Percentiles rank a stretch among this genome's conserved stretches.
These are phyloP conservation scores for Lates japonicus DNA, from an alignment of 2,797 vertebrate genomes.

Conservation along the genomic window DNA sequence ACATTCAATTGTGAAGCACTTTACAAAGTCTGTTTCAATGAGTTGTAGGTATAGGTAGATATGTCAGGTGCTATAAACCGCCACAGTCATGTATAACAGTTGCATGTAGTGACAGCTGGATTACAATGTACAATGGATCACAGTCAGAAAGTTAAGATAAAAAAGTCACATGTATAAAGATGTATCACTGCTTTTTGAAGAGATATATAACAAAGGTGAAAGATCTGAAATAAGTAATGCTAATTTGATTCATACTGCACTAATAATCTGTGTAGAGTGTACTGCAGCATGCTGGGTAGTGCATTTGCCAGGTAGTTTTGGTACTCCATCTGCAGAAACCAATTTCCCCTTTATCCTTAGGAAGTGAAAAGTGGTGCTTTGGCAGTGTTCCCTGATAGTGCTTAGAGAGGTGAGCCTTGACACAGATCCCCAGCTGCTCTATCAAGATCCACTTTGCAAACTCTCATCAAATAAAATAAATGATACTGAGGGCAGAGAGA, in stretches of 20 bases:
- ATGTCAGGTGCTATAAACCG: too few species aligned
- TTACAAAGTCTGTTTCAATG: too few species aligned
- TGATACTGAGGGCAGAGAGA: conserved; percentile 34
- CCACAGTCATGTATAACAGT: too few species aligned
- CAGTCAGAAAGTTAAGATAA: neutral
- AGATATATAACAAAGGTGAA: neutral
- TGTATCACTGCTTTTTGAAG: neutral
- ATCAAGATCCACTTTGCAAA: conserved; percentile 59
- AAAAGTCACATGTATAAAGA: neutral
- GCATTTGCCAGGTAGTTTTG: neutral
- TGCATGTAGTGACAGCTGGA: too few species aligned
- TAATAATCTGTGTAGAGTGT: conserved; percentile 1
- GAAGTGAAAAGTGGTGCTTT: conserved; percentile 38
- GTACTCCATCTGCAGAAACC: conserved; percentile 28
- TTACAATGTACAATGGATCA: neutral
- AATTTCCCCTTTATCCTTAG: conserved; percentile 46
- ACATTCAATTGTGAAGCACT: too few species aligned
- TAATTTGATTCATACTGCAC: neutral
- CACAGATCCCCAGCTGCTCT: conserved; percentile 34
- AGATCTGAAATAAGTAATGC: neutral
- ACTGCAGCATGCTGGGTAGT: neutral
- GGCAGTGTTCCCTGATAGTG: neutral
- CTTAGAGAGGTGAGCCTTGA: too few species aligned
- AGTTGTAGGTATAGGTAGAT: too few species aligned
- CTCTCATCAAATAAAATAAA: conserved; percentile 54